Evolutionary conservation across 2,797 vertebrate genomes (phyloP).

Genomic region (Tinamus major): DNA sequence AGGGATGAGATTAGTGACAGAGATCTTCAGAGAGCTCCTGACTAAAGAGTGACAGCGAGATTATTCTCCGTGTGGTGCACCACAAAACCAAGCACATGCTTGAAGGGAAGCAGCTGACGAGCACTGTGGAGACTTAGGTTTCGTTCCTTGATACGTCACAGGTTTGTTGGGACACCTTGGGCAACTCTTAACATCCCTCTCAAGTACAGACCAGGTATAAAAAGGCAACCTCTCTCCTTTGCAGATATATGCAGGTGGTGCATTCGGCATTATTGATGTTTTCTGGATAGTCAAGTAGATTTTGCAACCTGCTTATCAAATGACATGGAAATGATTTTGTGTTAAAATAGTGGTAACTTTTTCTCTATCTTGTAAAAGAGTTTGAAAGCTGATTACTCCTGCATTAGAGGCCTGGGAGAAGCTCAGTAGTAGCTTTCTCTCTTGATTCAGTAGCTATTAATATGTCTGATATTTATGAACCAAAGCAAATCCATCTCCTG

Average conservation of each 20-base stretch:
- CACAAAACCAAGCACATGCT: background rate
- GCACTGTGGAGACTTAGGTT: background rate
- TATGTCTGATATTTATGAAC: background rate
- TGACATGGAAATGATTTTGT: background rate
- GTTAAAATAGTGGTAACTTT: background rate
- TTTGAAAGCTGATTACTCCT: background rate
- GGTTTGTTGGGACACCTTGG: background rate
- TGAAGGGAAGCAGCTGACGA: background rate
- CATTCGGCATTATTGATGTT: background rate
- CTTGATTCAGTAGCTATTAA: background rate
- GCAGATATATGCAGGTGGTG: background rate
- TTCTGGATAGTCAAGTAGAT: background rate
- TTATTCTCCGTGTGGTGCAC: fast-evolving
- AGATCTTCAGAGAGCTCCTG: background rate
- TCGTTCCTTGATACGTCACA: background rate
- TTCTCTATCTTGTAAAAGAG: background rate
- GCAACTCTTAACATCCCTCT: background rate
- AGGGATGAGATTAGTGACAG: background rate
- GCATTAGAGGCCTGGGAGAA: background rate
- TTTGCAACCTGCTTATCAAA: background rate
- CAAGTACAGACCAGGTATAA: background rate
- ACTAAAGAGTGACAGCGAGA: background rate
- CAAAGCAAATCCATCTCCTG: background rate
- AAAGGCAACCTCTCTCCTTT: background rate
- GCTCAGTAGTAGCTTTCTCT: background rate